These are phyloP conservation scores for Trachops cirrhosus DNA, from an alignment of 2,797 vertebrate species.

Conservation along the genomic window DNA sequence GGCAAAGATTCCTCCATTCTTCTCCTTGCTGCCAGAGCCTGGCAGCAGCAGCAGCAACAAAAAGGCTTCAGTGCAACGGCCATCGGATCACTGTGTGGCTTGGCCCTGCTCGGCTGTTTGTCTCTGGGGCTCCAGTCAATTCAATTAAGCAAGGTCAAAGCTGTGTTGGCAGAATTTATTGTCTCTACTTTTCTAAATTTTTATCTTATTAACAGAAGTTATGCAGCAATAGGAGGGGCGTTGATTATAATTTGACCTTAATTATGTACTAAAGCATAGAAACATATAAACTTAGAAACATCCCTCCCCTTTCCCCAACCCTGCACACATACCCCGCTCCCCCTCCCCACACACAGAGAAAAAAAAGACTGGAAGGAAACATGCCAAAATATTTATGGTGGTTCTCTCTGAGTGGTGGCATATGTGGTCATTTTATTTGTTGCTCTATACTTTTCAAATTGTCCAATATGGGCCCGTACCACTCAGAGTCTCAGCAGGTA, in stretches of 20 bases:
- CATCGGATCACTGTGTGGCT: conserved; percentile 11
- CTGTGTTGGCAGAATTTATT: background rate
- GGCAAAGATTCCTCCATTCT: conserved; percentile 52
- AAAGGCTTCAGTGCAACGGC: background rate
- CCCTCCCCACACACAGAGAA: background rate
- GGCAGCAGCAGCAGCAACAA: background rate
- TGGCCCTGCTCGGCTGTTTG: conserved; percentile 38
- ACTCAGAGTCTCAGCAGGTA: background rate
- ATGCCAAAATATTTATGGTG: background rate
- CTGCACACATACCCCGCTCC: background rate
- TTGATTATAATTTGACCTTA: background rate
- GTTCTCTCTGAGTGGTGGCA: background rate
- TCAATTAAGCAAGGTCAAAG: conserved; percentile 46
- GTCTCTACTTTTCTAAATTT: background rate
- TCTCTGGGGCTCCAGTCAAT: conserved; percentile 30
- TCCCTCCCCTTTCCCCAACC: too few species aligned
- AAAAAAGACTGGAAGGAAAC: background rate
- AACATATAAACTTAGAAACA: background rate
- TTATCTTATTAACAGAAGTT: background rate
- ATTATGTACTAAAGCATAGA: background rate
- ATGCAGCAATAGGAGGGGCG: background rate
- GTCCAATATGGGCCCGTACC: background rate
- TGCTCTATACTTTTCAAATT: background rate
- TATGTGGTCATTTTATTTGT: background rate
- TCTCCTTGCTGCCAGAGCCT: background rate